Base-by-base conservation (phyloP, 2,888 invertebrate species). In the Drosophila bunnanda region DNA sequence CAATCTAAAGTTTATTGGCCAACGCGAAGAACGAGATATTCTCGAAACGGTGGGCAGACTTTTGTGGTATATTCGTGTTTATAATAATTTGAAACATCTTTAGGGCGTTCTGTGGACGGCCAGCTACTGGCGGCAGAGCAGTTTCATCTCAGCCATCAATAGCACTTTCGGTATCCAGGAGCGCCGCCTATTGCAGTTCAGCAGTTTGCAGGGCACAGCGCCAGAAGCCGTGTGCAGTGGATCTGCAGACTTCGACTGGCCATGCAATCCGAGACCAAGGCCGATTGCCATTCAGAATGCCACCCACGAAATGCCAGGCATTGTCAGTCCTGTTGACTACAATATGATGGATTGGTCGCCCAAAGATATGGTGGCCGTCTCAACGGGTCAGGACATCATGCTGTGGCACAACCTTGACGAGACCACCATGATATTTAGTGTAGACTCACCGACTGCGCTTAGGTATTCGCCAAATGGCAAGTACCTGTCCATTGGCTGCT, bases 261-360 rank as follows among this genome's bases (percentile, higher is more conserved):
- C 87, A 8, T 92, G 92, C 46, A 73, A 57, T 13, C 92, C 92
- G 0, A 87, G 92, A 2, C 15, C 56, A 0, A 88, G 83, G 20
- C 92, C 92, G 0, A 62, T 80, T 9, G 91, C 89, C 0, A 87
- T 80, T 69, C 67, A 88, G 7, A 90, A 89, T 54, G 89, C 91
- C 44, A 91, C 91, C 7, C 92, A 92, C 61, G 92, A 92, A 74
- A 75, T 92, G 60, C 90, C 91, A 1, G 88, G 75, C 2, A 55
- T 76, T 2, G 64, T 60, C 20, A 43, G 30, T 20, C 57, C 53
- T 3, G 41, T 59, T 89, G 90, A 89, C 69, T 71, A 78, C 5
- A 92, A 91, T 67, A 75, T 91, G 30, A 89, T 92, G 67, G 91
- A 91, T 59, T 92, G 92, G 92, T 91, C 91, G 0, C 44, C 75